phyloP scores from a whole-genome alignment of 2,888 invertebrate species.

The Eumerus sabulonum region DNA sequence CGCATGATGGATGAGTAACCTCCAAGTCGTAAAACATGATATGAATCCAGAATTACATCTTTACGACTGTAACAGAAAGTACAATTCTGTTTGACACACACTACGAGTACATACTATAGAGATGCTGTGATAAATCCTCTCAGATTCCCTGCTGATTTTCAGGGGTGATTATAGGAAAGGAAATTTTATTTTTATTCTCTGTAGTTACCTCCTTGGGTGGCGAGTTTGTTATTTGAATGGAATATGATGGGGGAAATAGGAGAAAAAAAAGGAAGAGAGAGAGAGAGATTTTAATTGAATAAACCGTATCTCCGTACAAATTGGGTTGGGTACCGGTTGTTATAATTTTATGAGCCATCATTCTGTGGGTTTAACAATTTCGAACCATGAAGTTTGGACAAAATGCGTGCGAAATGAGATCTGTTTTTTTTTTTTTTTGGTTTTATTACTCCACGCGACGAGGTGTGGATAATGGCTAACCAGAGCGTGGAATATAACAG shows the following conservation, averaged over 20 bases:
- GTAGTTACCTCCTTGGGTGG: slow-evolving; percentile 28
- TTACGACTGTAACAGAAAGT: slow-evolving; percentile 71
- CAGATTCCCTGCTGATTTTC: slow-evolving; percentile 64
- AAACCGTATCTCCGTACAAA: slow-evolving; percentile 34
- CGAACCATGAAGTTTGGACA: slow-evolving; percentile 1
- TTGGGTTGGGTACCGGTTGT: slow-evolving; percentile 38
- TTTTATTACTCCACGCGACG: too few relatives aligned
- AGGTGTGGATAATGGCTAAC: too few relatives aligned
- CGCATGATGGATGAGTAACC: slow-evolving; percentile 65
- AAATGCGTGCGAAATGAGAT: slow-evolving; percentile 21
- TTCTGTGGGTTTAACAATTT: slow-evolving; percentile 17
- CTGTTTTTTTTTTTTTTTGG: too few relatives aligned
- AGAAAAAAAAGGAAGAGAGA: slow-evolving; percentile 25
- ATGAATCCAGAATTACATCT: slow-evolving; percentile 67
- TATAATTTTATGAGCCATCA: slow-evolving; percentile 34
- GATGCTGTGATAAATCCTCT: slow-evolving; percentile 66
- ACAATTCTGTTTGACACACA: slow-evolving; percentile 24
- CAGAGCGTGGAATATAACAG: too few relatives aligned
- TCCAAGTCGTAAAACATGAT: slow-evolving; percentile 64
- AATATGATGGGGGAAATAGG: slow-evolving; percentile 21
- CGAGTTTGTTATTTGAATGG: slow-evolving; percentile 14
- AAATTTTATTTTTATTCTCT: slow-evolving; percentile 10
- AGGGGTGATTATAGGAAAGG: slow-evolving; percentile 62
- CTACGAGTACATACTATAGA: too few relatives aligned
- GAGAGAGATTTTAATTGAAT: slow-evolving; percentile 48